Base-by-base conservation (phyloP, 2,888 invertebrate genomes). In the Rhopalosiphum nymphaeae region DNA sequence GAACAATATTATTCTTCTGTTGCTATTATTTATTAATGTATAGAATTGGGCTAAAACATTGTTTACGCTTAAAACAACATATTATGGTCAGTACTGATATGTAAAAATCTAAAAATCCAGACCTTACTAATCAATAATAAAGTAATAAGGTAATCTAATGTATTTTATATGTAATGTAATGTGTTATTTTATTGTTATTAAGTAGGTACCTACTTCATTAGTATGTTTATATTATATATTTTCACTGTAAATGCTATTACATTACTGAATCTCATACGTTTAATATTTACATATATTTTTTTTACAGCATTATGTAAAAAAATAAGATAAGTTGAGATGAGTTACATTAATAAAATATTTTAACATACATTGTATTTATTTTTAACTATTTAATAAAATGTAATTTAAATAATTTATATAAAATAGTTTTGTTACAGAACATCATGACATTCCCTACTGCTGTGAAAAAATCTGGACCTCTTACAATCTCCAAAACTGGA, bases 391-490 rank as follows among this genome's bases (percentile, higher is more conserved):
- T 11, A 29, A 36, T 86, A 46, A 86, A 86, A 86, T 36, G 36
- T 36, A 53, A 53, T 36, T 36, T 88, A 36, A 89, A 42, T 56
- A 36, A 53, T 53, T 53, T 11, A 25, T 56, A 25, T 9, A 1
- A 36, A 61, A 44, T 49, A 67, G 78, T 78, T 93, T 89, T 93
- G n/a, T 93, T 89, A n/a, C 25, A 93, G 92, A 78, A 85, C 44
- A 93, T 86, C 36, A 94, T 94, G 94, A 94, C 94, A 5, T 90
- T 90, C 53, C 91, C 94, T 25, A 26, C 90, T 91, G 49, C 49
- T 29, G 49, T 67, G 29, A 94, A 94, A 67, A 94, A 94, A 67
- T 91, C 94, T n/a, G 53, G 86, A 11, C 44, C 86, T n/a, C 29
- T 90, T 36, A 67, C 91, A 42, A 84, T 84, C n/a, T 93, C 93